phyloP scores from a whole-genome alignment of 2,888 invertebrate species.

The Folsomia manolachei region DNA sequence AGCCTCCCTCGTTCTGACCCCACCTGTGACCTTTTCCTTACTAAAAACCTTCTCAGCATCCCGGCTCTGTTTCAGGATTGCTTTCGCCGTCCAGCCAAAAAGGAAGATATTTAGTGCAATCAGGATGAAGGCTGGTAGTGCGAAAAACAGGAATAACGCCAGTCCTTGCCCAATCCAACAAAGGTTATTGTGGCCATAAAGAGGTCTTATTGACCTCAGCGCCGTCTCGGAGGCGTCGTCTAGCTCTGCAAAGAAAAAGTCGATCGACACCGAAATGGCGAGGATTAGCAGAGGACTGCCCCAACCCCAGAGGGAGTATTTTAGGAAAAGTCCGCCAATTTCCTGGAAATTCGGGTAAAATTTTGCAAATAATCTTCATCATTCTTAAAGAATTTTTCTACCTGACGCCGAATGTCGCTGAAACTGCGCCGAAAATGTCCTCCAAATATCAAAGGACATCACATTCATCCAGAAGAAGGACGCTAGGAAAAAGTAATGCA shows the following conservation, averaged over 20 bases:
- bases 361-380: no score
- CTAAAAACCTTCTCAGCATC: conserved; percentile 35
- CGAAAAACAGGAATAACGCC: conserved; percentile 55
- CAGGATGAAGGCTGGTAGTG: conserved; percentile 54
- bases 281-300: conserved; percentile 53
- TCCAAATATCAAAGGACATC: conserved; percentile 56
- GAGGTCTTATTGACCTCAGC: conserved; percentile 39
- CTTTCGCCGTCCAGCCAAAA: conserved; percentile 53
- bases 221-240: conserved; percentile 12
- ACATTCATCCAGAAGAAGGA: conserved; percentile 58
- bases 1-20: neutral
- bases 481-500: conserved; percentile 55
- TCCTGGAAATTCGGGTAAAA: neutral
- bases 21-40: conserved; percentile 21
- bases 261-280: conserved; percentile 39
- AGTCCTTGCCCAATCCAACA: conserved; percentile 55
- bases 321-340: conserved; percentile 37
- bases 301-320: conserved; percentile 55
- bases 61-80: conserved; percentile 39
- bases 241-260: conserved; percentile 27
- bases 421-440: conserved; percentile 53
- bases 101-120: conserved; percentile 54
- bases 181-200: conserved; percentile 47
- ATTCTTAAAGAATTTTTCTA: no score
- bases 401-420: conserved; percentile 26